Conservation (phyloP, 2,888 invertebrate genomes). For the Meiosimyza platycephala region DNA sequence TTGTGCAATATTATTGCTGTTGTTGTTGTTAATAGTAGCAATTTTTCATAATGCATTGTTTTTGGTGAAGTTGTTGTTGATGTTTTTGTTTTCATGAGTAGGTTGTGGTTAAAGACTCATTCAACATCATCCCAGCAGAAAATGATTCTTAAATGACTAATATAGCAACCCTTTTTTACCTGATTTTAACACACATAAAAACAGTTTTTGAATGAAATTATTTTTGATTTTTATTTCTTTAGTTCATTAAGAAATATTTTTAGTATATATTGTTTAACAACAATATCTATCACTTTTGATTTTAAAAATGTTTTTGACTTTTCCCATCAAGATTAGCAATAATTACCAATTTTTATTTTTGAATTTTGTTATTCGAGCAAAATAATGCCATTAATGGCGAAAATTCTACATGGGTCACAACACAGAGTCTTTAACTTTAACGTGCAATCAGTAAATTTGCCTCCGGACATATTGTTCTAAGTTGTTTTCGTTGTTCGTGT, state of each 20-base stretch:
- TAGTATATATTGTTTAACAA: too few relatives aligned
- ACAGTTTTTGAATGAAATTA: too few relatives aligned
- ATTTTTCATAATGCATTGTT: neutral
- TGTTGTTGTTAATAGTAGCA: slow-evolving; percentile 18
- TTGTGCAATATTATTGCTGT: slow-evolving; percentile 7
- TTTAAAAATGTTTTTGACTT: too few relatives aligned
- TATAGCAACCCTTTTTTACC: neutral
- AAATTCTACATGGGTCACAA: neutral
- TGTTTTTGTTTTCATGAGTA: slow-evolving; percentile 2
- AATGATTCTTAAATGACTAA: neutral
- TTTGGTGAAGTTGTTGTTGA: neutral
- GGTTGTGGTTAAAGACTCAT: neutral
- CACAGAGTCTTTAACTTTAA: slow-evolving; percentile 16
- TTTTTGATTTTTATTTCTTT: too few relatives aligned
- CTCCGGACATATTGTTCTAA: slow-evolving; percentile 1
- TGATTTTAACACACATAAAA: too few relatives aligned
- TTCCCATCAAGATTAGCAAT: too few relatives aligned
- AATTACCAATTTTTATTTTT: too few relatives aligned
- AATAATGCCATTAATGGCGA: neutral
- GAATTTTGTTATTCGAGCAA: too few relatives aligned
- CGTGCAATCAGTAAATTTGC: slow-evolving; percentile 18
- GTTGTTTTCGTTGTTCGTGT: neutral
- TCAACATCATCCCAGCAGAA: neutral
- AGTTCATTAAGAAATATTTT: too few relatives aligned
- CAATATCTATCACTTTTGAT: too few relatives aligned